phyloP scores from a whole-genome alignment of 1,140 invertebrate genomes.

The Drosophila mojavensis region DNA sequence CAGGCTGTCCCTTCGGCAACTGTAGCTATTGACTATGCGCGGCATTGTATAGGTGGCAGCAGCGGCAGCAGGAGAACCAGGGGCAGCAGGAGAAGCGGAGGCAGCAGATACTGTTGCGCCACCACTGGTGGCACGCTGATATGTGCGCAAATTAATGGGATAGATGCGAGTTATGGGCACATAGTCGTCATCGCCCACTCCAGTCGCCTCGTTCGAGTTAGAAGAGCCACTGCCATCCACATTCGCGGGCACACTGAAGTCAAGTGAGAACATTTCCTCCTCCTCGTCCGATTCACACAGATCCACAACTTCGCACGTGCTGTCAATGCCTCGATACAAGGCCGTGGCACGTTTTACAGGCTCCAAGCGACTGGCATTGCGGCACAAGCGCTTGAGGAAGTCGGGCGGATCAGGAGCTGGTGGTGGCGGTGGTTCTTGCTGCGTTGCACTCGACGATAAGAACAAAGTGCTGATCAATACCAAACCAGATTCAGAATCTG shows the following conservation, averaged over 20 bases:
- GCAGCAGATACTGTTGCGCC: slow-evolving; percentile 3
- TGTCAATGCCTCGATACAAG: slow-evolving; percentile 67
- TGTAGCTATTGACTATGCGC: slow-evolving; percentile 70
- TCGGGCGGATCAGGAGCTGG: slow-evolving; percentile 51
- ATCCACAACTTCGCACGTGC: slow-evolving; percentile 56
- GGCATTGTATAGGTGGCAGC: slow-evolving; percentile 55
- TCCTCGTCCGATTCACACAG: slow-evolving; percentile 67
- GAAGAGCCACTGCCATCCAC: slow-evolving; percentile 59
- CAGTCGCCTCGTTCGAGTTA: slow-evolving; percentile 41
- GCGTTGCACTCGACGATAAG: slow-evolving; percentile 20
- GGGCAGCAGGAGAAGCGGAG: too few relatives aligned
- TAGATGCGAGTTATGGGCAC: slow-evolving; percentile 65
- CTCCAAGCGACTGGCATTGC: slow-evolving; percentile 59
- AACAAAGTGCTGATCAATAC: slow-evolving; percentile 30
- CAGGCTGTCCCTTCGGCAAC: slow-evolving; percentile 59
- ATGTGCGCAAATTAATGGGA: slow-evolving; percentile 66
- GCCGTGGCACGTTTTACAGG: slow-evolving; percentile 61
- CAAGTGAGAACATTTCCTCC: slow-evolving; percentile 66
- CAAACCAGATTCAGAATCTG: slow-evolving; percentile 27
- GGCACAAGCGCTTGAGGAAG: slow-evolving; percentile 56
- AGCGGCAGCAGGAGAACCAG: neutral
- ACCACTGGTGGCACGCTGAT: slow-evolving; percentile 51
- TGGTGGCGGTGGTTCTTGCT: slow-evolving; percentile 11
- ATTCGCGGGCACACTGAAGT: slow-evolving; percentile 68
- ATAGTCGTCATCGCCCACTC: slow-evolving; percentile 49